These are phyloP conservation scores for Coregonus ussuriensis DNA, from an alignment of 2,797 vertebrate genomes.

Conservation along the genomic window DNA sequence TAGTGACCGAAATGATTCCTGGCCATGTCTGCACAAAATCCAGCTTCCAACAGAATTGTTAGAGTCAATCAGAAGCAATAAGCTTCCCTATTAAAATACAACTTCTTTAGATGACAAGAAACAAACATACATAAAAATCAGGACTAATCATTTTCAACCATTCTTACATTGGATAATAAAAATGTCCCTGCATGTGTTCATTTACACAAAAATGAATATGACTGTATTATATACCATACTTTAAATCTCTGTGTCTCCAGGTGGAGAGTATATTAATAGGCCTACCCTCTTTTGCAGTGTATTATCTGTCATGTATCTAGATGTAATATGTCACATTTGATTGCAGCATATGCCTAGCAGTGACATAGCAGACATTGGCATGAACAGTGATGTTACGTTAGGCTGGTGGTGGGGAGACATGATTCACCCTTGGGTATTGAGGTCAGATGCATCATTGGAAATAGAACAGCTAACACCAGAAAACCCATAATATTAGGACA, in stretches of 20 bases:
- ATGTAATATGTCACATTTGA: slow-evolving; percentile 2
- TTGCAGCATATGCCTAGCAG: background rate
- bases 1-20: slow-evolving; percentile 29
- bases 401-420: background rate
- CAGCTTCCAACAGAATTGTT: background rate
- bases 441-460: background rate
- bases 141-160: background rate
- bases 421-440: background rate
- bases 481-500: background rate
- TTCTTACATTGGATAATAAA: background rate
- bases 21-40: slow-evolving; percentile 4
- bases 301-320: background rate
- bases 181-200: background rate
- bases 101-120: background rate
- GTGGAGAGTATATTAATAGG: background rate
- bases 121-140: too few species aligned
- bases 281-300: background rate
- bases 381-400: background rate
- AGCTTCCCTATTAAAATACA: slow-evolving; percentile 1
- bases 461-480: background rate
- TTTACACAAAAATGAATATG: background rate
- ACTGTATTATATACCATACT: background rate
- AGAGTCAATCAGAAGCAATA: slow-evolving; percentile 12
- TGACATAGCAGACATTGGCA: background rate
- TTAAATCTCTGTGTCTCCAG: background rate